Conservation (phyloP, 2,888 invertebrate species). For the Dilophus febrilis region DNA sequence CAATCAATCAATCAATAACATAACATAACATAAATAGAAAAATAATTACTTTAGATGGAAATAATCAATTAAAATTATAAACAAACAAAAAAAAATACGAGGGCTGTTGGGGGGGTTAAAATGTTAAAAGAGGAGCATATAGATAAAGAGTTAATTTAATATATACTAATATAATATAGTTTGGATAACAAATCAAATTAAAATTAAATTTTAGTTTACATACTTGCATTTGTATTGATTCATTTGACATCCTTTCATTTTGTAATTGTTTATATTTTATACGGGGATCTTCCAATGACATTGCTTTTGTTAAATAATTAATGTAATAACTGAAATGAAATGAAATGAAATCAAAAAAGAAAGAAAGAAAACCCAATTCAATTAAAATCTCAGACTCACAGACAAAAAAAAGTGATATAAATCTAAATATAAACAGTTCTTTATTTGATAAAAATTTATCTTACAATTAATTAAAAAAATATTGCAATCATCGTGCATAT, state of each 20-base stretch:
- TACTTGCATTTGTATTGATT: conserved; percentile 48
- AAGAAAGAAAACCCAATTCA: conserved; percentile 5
- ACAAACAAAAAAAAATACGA: not conserved
- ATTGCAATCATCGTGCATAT: too few relatives aligned
- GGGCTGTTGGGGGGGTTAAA: conserved; percentile 2
- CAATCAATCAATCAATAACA: conserved; percentile 6
- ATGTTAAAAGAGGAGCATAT: not conserved
- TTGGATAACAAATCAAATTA: not conserved
- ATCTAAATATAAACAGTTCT: too few relatives aligned
- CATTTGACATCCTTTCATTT: conserved; percentile 34
- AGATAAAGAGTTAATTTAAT: not conserved
- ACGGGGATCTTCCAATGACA: conserved; percentile 64
- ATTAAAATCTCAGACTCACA: conserved; percentile 1
- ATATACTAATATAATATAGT: not conserved
- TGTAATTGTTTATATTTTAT: conserved; percentile 35
- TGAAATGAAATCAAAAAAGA: conserved; percentile 8
- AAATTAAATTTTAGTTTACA: too few relatives aligned
- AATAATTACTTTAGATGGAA: too few relatives aligned
- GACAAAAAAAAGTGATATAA: too few relatives aligned
- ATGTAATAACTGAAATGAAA: conserved; percentile 48
- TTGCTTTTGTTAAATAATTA: conserved; percentile 53
- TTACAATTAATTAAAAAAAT: too few relatives aligned
- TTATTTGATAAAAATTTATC: too few relatives aligned
- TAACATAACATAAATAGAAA: too few relatives aligned
- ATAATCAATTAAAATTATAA: too few relatives aligned